Evolutionary conservation across 2,797 vertebrate genomes (phyloP), one percentile per base, ranked within the genome.

Genomic region (Synaphobranchus kaupii): DNA sequence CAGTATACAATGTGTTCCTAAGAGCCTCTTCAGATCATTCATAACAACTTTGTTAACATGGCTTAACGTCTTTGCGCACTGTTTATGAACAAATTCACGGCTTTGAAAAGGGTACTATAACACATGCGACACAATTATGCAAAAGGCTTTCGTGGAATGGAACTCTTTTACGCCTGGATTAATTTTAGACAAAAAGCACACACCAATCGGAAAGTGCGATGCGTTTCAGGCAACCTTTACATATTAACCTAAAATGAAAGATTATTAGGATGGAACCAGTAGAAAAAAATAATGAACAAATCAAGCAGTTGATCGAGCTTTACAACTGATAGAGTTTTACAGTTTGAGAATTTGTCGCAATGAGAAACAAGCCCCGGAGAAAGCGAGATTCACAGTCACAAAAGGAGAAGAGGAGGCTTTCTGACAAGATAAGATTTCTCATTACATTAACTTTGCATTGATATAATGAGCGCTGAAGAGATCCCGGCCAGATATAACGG

Each of bases 391-490:
- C 31, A 44, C 34, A 44, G 73, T 44, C 39, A 22, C 31, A 78
- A 47, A 2, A 78, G 34, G 13, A 47, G 31, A 20, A 47, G 31
- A 20, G 31, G 47, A 6, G 31, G 39, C 20, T 78, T 78, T 47
- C 39, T 78, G 31, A 78, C 15, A 20, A 78, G 73, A 78, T 78
- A 78, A 78, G 73, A 78, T 78, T 78, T 78, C 73, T 78, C 73
- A 78, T 44, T 78, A 78, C 73, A 78, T 47, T 78, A 78, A 78
- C 13, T 13, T 0, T 17, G 34, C 39, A 44, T 47, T 6, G 73
- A 47, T 22, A 78, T 47, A 78, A 78, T 20, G 39, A 47, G 73
- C 31, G 22, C 34, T 20, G 34, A 20, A 31, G 73, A 47, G 73
- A 78, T 78, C 34, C 4, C 1, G 6, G 39, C 17, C 73, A 6